A percentile compares a stretch with the other conserved stretches of the same genome.
phyloP scores from a whole-genome alignment of 2,888 invertebrate genomes.

The Stramonita haemastoma region DNA sequence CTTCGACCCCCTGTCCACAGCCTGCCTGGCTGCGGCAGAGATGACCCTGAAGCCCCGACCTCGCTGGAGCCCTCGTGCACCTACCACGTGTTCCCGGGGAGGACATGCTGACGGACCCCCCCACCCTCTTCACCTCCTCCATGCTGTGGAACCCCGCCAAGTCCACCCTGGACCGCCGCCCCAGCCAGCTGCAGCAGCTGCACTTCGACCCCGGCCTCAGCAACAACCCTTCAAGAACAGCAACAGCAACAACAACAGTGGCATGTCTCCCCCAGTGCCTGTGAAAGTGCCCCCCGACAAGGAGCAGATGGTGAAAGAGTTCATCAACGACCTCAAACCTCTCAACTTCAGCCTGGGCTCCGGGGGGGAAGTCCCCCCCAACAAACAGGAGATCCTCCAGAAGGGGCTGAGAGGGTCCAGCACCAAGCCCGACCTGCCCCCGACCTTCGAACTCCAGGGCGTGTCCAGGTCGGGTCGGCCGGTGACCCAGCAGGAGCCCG shows the following conservation, averaged over 20 bases:
- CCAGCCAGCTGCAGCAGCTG: background rate
- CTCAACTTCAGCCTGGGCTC: conserved; percentile 28
- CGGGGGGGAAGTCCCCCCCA: background rate
- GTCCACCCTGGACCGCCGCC: conserved; percentile 38
- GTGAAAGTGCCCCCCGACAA: conserved; percentile 22
- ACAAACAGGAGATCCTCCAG: background rate
- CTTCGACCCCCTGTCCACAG: conserved; percentile 59
- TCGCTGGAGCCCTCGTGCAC: conserved; percentile 54
- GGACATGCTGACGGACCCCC: conserved; percentile 34
- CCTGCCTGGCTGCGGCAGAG: conserved; percentile 57
- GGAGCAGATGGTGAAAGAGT: conserved; percentile 42
- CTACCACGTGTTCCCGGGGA: conserved; percentile 54
- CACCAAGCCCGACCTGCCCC: conserved; percentile 41
- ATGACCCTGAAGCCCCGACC: conserved; percentile 45
- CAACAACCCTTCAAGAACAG: conserved; percentile 32
- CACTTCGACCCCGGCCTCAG: conserved; percentile 37
- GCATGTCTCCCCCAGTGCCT: background rate
- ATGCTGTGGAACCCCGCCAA: conserved; percentile 49
- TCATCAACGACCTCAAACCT: conserved; percentile 21
- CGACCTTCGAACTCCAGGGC: conserved; percentile 40
- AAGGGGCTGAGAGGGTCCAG: conserved; percentile 8
- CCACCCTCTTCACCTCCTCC: conserved; percentile 9
- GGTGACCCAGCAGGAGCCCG: background rate
- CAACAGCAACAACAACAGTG: background rate
- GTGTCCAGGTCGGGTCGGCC: conserved; percentile 17